Evolutionary conservation across 2,797 vertebrate species (phyloP).

Genomic region (Kryptopterus vitreolus): DNA sequence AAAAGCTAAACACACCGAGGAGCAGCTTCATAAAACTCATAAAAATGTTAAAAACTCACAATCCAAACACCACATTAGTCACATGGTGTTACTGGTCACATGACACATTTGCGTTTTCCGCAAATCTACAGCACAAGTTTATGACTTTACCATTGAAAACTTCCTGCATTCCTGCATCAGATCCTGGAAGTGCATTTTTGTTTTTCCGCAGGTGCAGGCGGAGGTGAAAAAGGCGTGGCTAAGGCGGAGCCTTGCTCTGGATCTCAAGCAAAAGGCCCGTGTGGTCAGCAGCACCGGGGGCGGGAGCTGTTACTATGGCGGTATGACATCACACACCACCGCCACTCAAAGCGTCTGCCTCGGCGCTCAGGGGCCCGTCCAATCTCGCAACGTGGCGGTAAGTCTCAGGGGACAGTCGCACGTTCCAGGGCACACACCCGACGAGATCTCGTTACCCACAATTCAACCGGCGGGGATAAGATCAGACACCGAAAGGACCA

Average conservation of each 20-base stretch:
- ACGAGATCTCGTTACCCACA: constrained; percentile 43
- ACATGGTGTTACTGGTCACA: not conserved
- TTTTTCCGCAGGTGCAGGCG: constrained; percentile 74
- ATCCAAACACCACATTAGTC: not conserved
- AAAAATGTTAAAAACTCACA: no score
- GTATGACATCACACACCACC: constrained; percentile 80
- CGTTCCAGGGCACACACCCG: constrained; percentile 57
- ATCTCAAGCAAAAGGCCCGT: constrained; percentile 79
- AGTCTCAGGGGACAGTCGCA: constrained; percentile 49
- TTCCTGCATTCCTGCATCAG: not conserved
- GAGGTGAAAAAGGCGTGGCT: constrained; percentile 83
- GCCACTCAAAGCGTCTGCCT: constrained; percentile 78
- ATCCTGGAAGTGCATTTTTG: not conserved
- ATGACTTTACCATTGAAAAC: not conserved
- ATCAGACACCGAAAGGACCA: constrained; percentile 26
- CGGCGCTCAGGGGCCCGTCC: constrained; percentile 65
- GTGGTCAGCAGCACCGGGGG: constrained; percentile 76
- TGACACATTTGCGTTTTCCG: not conserved
- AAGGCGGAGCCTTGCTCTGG: constrained; percentile 72
- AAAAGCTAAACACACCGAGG: no score
- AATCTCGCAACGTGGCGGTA: constrained; percentile 43
- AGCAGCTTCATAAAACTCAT: no score
- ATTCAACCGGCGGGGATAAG: constrained; percentile 51
- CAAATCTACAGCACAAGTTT: no score
- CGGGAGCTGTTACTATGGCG: constrained; percentile 80